These are phyloP conservation scores for Lymantria dispar DNA, from an alignment of 2,888 invertebrate species.

Conservation along the genomic window DNA sequence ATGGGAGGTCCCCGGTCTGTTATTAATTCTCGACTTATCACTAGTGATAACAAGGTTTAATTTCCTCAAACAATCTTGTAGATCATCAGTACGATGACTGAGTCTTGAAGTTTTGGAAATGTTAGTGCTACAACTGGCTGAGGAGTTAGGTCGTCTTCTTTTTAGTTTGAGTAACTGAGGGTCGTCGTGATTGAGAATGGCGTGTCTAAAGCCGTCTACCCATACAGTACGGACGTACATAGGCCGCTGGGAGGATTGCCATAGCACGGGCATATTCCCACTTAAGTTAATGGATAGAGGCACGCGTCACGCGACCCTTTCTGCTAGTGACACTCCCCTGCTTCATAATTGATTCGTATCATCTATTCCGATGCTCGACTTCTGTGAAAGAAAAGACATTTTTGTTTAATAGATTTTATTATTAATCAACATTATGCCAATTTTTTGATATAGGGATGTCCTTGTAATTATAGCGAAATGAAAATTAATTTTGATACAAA, in stretches of 20 bases:
- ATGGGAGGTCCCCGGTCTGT: constrained; percentile 34
- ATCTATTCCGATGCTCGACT: constrained; percentile 28
- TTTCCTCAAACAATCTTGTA: constrained; percentile 50
- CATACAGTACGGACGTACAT: constrained; percentile 85
- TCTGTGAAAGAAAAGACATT: constrained; percentile 44
- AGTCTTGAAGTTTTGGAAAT: constrained; percentile 45
- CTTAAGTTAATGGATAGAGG: constrained; percentile 36
- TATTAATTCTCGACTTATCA: constrained; percentile 46
- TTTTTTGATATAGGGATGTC: too few relatives aligned
- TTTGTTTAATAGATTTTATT: constrained; percentile 9
- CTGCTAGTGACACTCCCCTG: constrained; percentile 40
- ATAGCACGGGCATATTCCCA: constrained; percentile 80
- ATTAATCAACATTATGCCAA: neutral
- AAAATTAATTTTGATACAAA: too few relatives aligned
- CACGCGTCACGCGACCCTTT: constrained; percentile 51
- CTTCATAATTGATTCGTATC: constrained; percentile 63
- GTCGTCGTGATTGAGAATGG: constrained; percentile 85
- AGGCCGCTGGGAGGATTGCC: constrained; percentile 84
- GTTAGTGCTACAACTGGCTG: constrained; percentile 45
- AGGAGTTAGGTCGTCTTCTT: constrained; percentile 61
- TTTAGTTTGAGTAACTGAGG: constrained; percentile 62
- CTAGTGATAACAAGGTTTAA: constrained; percentile 61
- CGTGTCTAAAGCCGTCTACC: constrained; percentile 88
- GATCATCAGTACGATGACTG: constrained; percentile 48
- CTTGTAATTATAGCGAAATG: too few relatives aligned